Evolutionary conservation across 2,797 vertebrate genomes (phyloP), one percentile per base, ranked within the genome.

Genomic region (Chrosomus eos): DNA sequence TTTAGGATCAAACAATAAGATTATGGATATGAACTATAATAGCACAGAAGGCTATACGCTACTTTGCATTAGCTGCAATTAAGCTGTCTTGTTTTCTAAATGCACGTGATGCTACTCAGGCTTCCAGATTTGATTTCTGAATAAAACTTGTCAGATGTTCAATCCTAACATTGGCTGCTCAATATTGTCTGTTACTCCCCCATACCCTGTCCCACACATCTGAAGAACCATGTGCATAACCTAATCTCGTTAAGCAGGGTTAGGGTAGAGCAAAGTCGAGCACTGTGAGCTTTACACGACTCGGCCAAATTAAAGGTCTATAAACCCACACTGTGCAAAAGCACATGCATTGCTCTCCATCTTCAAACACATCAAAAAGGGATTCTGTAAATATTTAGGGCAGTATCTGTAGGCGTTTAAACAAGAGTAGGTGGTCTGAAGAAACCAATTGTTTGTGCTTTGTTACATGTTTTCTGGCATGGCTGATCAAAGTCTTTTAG

Each of bases 201-300:
- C 55, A 87, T 92, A 89, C 90, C 85, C 90, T 93, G 93, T 94
- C 92, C 93, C 91, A 95, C 93, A 93, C 93, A 93, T 94, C 92
- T 93, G 92, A 94, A 91, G 91, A 91, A 89, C 90, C 91, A 92
- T 94, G 93, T 92, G 92, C 90, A 91, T 88, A 92, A 92, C 93
- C 92, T 92, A 92, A 93, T 93, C 92, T 92, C 90, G 94, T 93
- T 95, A 93, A 92, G 91, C 94, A 85, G 92, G 92, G 92, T 94
- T 92, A 92, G 92, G 87, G 87, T 53, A 90, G 89, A 92, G 90
- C 90, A 74, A 86, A 86, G 87, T 86, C 81, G 86, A 87, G 80
- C 67, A 53, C 80, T 66, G 91, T 76, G 91, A 92, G 92, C 91
- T 92, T 91, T 89, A 90, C 87, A 86, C 86, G 87, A 88, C 83